Evolutionary conservation across 2,797 vertebrate species (phyloP), one percentile per base, ranked within the genome.

Genomic region (Galago senegalensis): DNA sequence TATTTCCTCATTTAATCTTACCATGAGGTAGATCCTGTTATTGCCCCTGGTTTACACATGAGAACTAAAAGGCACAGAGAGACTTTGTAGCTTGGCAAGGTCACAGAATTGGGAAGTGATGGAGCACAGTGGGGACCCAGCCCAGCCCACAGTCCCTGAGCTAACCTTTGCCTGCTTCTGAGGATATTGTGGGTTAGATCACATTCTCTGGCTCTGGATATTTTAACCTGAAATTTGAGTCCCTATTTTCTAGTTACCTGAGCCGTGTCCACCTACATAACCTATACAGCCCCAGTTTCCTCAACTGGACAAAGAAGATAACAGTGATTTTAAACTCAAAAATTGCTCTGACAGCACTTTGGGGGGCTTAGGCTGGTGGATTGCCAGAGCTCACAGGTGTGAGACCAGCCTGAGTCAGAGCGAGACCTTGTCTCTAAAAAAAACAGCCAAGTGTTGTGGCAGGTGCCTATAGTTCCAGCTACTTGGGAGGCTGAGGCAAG

Each of bases 261-360:
- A 77, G 25, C 75, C 49, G 11, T 27, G 60, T 34, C 63, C 56
- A 79, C 43, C 87, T 25, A 25, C 37, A 46, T 67, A 73, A 79
- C 17, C 10, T 43, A 67, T 31, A 65, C n/a, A 77, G 34, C 12
- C 61, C 88, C 34, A 23, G 40, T 87, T 89, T 85, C 49, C 65
- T 87, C 49, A 87, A 13, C 18, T 60, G 56, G n/a, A 76, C 43
- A 76, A 87, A 72, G 56, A 87, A 79, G 43, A 61, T 46, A 83
- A 37, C 11, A 72, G 20, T 21, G 7, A 86, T 80, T 94, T 88
- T 61, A 56, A 90, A 88, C 43, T 95, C 31, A 83, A 93, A 88
- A 79, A 29, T 21, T 70, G 40, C 79, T 53, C 4, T 67, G 58
- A 86, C 5, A 9, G 60, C 49, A 16, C 49, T 53, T 14, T 53